A percentile compares a stretch with the other conserved stretches of the same genome.
These are phyloP conservation scores for Steinernema hermaphroditum DNA, from an alignment of 2,888 invertebrate species.

Conservation along the genomic window DNA sequence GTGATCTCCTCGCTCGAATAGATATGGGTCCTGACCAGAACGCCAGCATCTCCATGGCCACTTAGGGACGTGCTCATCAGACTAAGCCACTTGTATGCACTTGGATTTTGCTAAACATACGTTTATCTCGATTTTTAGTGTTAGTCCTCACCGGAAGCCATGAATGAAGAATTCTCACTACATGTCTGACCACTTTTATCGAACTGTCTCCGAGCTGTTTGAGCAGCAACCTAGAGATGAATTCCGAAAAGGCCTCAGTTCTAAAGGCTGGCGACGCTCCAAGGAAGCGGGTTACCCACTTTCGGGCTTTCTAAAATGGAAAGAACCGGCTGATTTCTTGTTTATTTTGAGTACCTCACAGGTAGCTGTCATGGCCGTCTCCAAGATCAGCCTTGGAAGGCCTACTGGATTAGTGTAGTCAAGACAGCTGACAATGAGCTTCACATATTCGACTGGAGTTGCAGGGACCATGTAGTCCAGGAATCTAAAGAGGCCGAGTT, in stretches of 20 bases:
- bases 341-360: constrained; percentile 68
- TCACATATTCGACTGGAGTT: constrained; percentile 87
- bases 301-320: constrained; percentile 69
- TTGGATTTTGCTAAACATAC: constrained; percentile 43
- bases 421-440: constrained; percentile 86
- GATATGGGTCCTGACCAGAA: constrained; percentile 49
- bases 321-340: background rate
- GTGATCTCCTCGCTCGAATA: constrained; percentile 49
- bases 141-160: constrained; percentile 53
- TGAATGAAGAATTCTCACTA: constrained; percentile 46
- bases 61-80: constrained; percentile 34
- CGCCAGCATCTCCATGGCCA: constrained; percentile 56
- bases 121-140: background rate
- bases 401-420: constrained; percentile 75
- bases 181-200: constrained; percentile 71
- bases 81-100: constrained; percentile 6
- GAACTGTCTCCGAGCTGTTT: constrained; percentile 83
- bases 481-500: constrained; percentile 73
- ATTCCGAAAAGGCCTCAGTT: constrained; percentile 51
- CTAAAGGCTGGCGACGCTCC: constrained; percentile 73
- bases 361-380: constrained; percentile 70
- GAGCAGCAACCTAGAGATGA: constrained; percentile 78
- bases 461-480: constrained; percentile 74
- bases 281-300: constrained; percentile 89
- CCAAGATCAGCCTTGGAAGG: constrained; percentile 71